Conservation (phyloP, 2,888 invertebrate species). For the Eristalis tenax region DNA sequence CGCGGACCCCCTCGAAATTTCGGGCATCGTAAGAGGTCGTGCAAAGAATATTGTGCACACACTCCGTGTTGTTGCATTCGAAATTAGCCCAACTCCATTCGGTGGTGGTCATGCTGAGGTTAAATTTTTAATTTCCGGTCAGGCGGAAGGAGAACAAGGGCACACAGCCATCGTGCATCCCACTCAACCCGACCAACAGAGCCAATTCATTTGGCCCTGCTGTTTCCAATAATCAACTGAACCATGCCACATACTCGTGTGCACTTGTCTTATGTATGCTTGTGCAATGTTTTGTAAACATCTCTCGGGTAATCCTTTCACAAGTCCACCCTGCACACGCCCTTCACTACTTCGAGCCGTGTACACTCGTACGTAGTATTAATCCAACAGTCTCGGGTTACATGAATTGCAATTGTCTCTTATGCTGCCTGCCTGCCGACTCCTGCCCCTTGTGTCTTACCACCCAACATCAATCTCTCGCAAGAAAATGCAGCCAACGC, state of each 20-base stretch:
- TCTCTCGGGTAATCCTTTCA: constrained; percentile 65
- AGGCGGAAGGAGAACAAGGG: constrained; percentile 36
- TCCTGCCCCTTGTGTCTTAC: neutral
- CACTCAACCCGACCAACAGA: neutral
- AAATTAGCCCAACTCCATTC: constrained; percentile 40
- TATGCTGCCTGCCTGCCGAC: neutral
- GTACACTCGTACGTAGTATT: constrained; percentile 30
- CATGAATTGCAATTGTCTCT: constrained; percentile 61
- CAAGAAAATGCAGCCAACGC: constrained; percentile 54
- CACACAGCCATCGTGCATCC: neutral
- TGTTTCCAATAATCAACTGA: constrained; percentile 66
- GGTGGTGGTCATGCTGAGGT: neutral
- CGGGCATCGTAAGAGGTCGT: constrained; percentile 12
- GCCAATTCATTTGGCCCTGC: constrained; percentile 66
- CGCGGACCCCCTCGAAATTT: constrained; percentile 17
- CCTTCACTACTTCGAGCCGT: neutral
- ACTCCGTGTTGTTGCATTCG: constrained; percentile 30
- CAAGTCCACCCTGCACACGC: constrained; percentile 4
- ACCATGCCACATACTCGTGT: constrained; percentile 52
- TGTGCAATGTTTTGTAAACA: constrained; percentile 71
- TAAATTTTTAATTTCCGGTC: constrained; percentile 71
- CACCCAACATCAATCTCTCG: neutral
- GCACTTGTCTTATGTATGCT: constrained; percentile 64
- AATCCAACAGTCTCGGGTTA: constrained; percentile 59
- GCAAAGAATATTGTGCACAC: constrained; percentile 41